Evolutionary conservation across 2,113 vertebrate species (phyloP), one percentile per base, ranked within the genome.

Genomic region (Circaetus gallicus): DNA sequence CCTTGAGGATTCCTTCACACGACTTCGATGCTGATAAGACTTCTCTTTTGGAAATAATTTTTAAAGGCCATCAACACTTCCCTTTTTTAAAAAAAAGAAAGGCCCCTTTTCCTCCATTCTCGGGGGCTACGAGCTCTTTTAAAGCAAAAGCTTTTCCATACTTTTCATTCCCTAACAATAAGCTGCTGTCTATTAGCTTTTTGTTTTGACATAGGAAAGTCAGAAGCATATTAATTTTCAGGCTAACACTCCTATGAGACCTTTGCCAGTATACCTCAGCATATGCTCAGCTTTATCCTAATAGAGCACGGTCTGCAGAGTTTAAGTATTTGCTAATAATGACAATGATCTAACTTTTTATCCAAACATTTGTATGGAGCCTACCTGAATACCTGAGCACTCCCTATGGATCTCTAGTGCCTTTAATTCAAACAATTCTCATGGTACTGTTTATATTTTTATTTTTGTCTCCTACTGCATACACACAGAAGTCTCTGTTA

Each of bases 61-160:
- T 80, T 70, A 58, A 90, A 82, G n/a, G 13, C 3, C 26, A 84
- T 77, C 26, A 62, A 59, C 5, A n/a, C 0, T 56, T 73, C 6
- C 3, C 36, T 58, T 62, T 29, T 21, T n/a, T 6, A 21, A 53
- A 34, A 36, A 43, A 91, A 45, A 13, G 10, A 31, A 91, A 77
- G 14, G 2, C 10, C 5, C 1, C 7, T 47, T 70, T 5, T 1
- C 9, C 19, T 20, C 3, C 22, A 8, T 1, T 66, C 90, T 56
- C 38, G 2, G 28, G 34, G 5, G 19, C 42, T 73, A 20, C 11
- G 31, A 69, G 15, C 53, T 42, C 38, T 52, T 93, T 77, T 55
- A 59, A 91, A 93, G 16, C 9, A 78, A 78, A 79, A 67, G 13
- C 4, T 70, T 90, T 94, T 55, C 42, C 10, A 53, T 4, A 10